Percentiles rank a stretch among this genome's conserved stretches.
phyloP scores from a whole-genome alignment of 2,113 vertebrate species.

The Odontophorus gujanensis region DNA sequence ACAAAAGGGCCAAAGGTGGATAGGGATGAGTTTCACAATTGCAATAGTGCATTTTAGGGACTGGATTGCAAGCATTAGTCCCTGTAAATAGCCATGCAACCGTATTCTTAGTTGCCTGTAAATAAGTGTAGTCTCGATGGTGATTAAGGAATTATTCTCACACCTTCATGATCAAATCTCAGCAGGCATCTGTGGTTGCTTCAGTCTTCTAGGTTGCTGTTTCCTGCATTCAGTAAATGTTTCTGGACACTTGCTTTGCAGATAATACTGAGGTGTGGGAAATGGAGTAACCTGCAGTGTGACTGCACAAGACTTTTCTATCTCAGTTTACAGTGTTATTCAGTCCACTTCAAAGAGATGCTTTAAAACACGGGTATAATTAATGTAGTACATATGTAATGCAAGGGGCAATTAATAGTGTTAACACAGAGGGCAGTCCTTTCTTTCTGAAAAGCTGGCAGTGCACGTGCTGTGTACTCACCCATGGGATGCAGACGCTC shows the following conservation, averaged over 20 bases:
- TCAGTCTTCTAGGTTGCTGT: not conserved
- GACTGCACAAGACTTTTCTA: not conserved
- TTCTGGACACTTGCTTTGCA: not conserved
- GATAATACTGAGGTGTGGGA: not conserved
- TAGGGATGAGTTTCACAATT: not conserved
- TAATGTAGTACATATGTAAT: fast-evolving
- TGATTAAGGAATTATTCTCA: not conserved
- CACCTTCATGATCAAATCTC: not conserved
- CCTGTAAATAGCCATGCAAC: not conserved
- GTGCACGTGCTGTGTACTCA: fast-evolving
- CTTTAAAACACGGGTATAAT: not conserved
- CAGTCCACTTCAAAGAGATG: not conserved
- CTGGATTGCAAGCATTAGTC: not conserved
- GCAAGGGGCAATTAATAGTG: fast-evolving
- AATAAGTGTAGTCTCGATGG: not conserved
- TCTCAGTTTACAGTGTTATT: fast-evolving
- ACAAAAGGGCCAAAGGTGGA: not conserved
- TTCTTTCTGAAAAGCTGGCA: not conserved
- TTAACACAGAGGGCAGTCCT: not conserved
- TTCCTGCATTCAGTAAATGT: not conserved
- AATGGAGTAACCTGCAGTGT: fast-evolving
- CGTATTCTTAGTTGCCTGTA: not conserved
- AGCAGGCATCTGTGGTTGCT: not conserved
- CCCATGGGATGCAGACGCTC: not conserved
- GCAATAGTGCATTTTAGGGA: not conserved